Base-by-base conservation (phyloP, 2,888 invertebrate species). In the Pyrgus malvae region DNA sequence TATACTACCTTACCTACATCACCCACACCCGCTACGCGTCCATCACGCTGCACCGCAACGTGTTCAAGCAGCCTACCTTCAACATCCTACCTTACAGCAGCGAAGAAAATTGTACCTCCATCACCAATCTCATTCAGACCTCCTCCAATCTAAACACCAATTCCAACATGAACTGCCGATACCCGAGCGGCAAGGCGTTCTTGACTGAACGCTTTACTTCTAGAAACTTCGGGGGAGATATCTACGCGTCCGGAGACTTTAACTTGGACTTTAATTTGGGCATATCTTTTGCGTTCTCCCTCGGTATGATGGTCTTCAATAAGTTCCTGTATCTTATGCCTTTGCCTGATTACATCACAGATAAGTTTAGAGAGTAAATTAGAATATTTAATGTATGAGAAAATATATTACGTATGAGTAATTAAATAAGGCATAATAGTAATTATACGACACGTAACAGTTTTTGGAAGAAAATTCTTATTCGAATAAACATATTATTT, bases 281-380 rank as follows among this genome's bases (percentile, higher is more conserved):
- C 0, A 92, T 97, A 19, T 94, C 95, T 0, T 94, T 97, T 60
- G 96, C 95, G 0, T 97, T 97, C 70, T 94, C 96, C 0, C 84
- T 95, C 0, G 96, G 96, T 0, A 92, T 97, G 64, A 94, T 95
- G 60, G 91, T 97, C 41, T 91, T 97, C 3, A 97, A 97, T 76
- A 94, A 97, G 76, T 92, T 98, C 58, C 84, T 97, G 48, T 98
- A 97, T 80, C 84, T 97, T 38, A 91, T 97, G 66, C 97, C 97
- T 0, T 80, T 97, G 66, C 97, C 97, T 0, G 93, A 94, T 25
- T 96, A 94, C 72, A 92, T 97, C 9, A 95, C 96, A 70, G 94
- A 95, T 59, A 98, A 98, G 83, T 98, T 97, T 85, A 93, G 96
- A 72, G 95, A 96, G 72, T 88, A 70, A 58, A 41, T 44, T 12